Conservation (phyloP, 2,113 vertebrate species). For the Lanius ludovicianus region DNA sequence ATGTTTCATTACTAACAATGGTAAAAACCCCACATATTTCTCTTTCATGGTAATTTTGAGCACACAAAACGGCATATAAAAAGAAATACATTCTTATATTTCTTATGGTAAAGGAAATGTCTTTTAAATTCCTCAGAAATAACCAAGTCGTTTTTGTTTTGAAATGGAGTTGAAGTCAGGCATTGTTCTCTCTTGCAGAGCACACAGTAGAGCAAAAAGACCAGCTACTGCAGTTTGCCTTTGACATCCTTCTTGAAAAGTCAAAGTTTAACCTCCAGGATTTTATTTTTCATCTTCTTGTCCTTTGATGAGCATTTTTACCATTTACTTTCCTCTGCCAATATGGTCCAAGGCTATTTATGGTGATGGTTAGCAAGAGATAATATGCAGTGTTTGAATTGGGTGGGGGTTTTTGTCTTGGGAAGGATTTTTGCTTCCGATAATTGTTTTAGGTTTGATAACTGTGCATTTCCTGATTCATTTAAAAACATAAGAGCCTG, state of each 20-base stretch:
- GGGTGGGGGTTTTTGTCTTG: neutral
- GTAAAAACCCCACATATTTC: neutral
- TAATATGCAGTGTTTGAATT: neutral
- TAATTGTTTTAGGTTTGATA: neutral
- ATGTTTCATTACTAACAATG: neutral
- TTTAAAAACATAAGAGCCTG: neutral
- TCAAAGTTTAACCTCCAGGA: neutral
- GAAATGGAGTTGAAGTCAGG: neutral
- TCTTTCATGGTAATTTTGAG: neutral
- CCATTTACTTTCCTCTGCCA: neutral
- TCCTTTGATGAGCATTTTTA: neutral
- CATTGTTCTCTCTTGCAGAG: neutral
- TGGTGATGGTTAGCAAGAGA: neutral
- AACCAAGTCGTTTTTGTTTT: neutral
- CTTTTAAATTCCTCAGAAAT: neutral
- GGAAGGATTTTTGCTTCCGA: neutral
- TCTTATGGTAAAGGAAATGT: neutral
- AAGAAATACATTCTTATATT: neutral
- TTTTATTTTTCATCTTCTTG: neutral
- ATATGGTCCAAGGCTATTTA: neutral
- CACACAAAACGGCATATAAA: neutral
- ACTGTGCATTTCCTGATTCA: neutral
- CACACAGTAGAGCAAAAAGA: neutral
- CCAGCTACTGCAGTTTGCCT: neutral
- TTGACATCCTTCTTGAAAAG: neutral